phyloP scores from a whole-genome alignment of 1,140 invertebrate species.

The Listronotus oregonensis region DNA sequence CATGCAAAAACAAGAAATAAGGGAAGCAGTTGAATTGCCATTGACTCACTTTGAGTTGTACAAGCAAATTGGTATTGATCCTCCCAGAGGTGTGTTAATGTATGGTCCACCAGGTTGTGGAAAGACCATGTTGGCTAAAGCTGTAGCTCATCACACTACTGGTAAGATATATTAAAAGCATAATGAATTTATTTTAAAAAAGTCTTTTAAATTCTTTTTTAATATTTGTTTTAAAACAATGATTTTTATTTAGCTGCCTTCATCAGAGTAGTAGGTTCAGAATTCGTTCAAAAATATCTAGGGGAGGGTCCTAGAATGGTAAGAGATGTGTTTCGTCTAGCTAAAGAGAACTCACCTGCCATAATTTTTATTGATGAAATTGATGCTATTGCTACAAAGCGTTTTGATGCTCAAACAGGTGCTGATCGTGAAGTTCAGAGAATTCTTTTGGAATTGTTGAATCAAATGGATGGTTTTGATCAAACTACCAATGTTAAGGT shows the following conservation, averaged over 20 bases:
- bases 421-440: slow-evolving; percentile 99
- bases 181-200: no score
- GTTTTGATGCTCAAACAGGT: slow-evolving; percentile 98
- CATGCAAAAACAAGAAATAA: slow-evolving; percentile 99
- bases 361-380: slow-evolving; percentile 99
- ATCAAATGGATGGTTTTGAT: slow-evolving; percentile 99
- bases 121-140: slow-evolving; percentile 99
- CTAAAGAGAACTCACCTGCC: slow-evolving; percentile 98
- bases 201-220: no score
- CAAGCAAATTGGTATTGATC: slow-evolving; percentile 96
- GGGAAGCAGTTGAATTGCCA: slow-evolving; percentile 97
- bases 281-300: slow-evolving; percentile 99
- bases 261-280: slow-evolving; percentile 97
- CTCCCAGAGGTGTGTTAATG: slow-evolving; percentile 97
- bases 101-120: slow-evolving; percentile 97
- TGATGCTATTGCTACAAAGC: slow-evolving; percentile 97
- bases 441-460: slow-evolving; percentile 95
- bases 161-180: slow-evolving; percentile 59
- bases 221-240: no score
- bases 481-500: slow-evolving; percentile 99
- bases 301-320: slow-evolving; percentile 99
- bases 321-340: slow-evolving; percentile 96
- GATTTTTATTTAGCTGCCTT: slow-evolving; percentile 77
- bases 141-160: slow-evolving; percentile 96
- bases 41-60: slow-evolving; percentile 99